Evolutionary conservation across 1,140 invertebrate species (phyloP), one percentile per base, ranked within the genome.

Genomic region (Bilobella aurantiaca): DNA sequence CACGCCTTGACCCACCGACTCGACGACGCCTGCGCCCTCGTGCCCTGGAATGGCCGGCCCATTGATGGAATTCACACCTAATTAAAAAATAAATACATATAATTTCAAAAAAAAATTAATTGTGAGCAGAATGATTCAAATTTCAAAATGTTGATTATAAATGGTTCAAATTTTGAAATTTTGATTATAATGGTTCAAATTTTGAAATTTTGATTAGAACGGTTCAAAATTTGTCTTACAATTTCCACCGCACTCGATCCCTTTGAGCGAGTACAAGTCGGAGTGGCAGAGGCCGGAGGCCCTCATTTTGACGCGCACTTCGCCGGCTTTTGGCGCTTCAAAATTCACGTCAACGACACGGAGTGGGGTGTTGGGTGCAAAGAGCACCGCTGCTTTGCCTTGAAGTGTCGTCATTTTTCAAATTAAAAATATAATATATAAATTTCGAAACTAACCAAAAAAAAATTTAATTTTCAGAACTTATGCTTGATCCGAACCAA

Each of bases 311-410:
- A 56, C 23, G 5, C 49, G 14, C 5, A 56, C 49, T 56, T 56
- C 49, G 8, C 49, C 49, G 5, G 5, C 49, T 21, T 56, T 56
- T 56, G 49, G 49, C 23, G 49, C 12, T 16, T 14, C 49, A 18
- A 56, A 14, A 16, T 5, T 25, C 5, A 56, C 49, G 8, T 56
- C 49, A 5, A 18, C 49, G 23, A 56, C 23, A 16, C 5, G 12
- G 5, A 56, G 23, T 14, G 91, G 89, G 74, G 93, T 83, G 66
- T 90, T 90, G 47, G 89, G 84, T 72, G 86, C 87, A 87, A 93
- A 96, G 23, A 93, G 87, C 46, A 97, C 90, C 14, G 92, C 91
- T 58, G 93, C 93, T 79, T 85, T 86, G 75, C 93, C 96, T 76
- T 85, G 87, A 68, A 97, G 95, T 57, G 83, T 76, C 86, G 89